Evolutionary conservation across 2,797 vertebrate genomes (phyloP), one percentile per base, ranked within the genome.

Genomic region (Triplophysa yarkandensis): DNA sequence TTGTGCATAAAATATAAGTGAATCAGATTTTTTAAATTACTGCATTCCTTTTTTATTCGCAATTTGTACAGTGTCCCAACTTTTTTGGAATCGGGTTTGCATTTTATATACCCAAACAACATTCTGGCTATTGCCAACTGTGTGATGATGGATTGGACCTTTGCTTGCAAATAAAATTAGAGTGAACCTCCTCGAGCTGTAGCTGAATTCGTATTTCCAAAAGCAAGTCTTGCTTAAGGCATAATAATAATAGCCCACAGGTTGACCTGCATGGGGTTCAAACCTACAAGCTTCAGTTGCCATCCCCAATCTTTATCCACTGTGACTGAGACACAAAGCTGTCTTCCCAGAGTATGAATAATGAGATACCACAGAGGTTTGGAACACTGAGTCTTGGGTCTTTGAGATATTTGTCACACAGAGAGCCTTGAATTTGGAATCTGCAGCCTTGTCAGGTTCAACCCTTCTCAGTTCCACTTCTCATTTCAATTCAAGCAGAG

Each of bases 371-470:
- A 11, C 6, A 39, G 48, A 54, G 65, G 50, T 68, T 25, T 19
- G 36, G 25, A 10, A 25, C 23, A 54, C 32, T 27, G 9, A 23
- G 10, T 36, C 48, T 55, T 54, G 21, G 23, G 48, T 54, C 32
- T 1, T 6, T n/a, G 10, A 46, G 10, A 43, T 66, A 28, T 23
- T 6, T 34, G 28, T 16, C 28, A 23, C 44, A 32, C 0, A 46
- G 17, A n/a, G 13, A 13, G 23, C 11, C 50, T 54, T 54, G 50
- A 54, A 54, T 54, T 54, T 13, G 6, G 4, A 54, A 54, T 54
- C 7, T 54, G 23, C 50, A 25, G 34, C 50, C 50, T 55, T 55
- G 50, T 54, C 50, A 54, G 50, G 23, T 54, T 13, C 50, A 54
- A 27, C 23, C 50, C 23, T 27, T 23, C 21, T 54, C 4, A 54